Base-by-base conservation (phyloP, 1,140 invertebrate species). In the Sinella curviseta region DNA sequence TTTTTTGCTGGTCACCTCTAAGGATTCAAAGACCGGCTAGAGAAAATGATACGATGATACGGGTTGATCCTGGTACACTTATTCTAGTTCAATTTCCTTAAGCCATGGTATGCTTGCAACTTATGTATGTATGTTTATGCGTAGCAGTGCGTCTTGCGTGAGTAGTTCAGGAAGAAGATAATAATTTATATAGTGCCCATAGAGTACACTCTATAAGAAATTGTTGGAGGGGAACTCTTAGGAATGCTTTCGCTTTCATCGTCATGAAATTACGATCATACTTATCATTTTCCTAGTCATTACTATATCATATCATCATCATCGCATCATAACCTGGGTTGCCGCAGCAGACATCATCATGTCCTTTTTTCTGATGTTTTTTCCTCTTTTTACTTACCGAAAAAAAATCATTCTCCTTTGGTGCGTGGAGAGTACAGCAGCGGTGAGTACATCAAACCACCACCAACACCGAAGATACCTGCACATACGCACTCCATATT, bases 211-310 rank as follows among this genome's bases (percentile, higher is more conserved):
- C n/a, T 48, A 48, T 12, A 48, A 48, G 20, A 12, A 20, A 48
- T 48, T 17, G 57, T 26, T 26, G 24, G 24, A 60, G 17, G 57
- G 24, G 57, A 60, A 60, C 57, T 60, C 57, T 3, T 60, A 16
- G 24, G 57, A 60, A n/a, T 60, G 57, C 57, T 60, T 60, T 60
- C 57, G 57, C 57, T 60, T 60, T 60, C 57, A 60, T 60, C 57
- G 24, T 17, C 24, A 14, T 26, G 20, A 48, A 48, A 48, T 48
- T 48, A 48, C 20, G 39, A 60, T 60, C 57, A 8, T 60, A 12
- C 12, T 60, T 26, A 60, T 60, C 57, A 60, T 60, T n/a, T 4
- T 60, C 57, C 8, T 8, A 17, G 57, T 12, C 57, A 60, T 60
- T 60, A 48, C 39, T 8, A 60, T 17, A 60, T 60, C 57, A 60